These are phyloP conservation scores for Potamarius usumacintae DNA, from an alignment of 2,113 vertebrate genomes.

Conservation along the genomic window DNA sequence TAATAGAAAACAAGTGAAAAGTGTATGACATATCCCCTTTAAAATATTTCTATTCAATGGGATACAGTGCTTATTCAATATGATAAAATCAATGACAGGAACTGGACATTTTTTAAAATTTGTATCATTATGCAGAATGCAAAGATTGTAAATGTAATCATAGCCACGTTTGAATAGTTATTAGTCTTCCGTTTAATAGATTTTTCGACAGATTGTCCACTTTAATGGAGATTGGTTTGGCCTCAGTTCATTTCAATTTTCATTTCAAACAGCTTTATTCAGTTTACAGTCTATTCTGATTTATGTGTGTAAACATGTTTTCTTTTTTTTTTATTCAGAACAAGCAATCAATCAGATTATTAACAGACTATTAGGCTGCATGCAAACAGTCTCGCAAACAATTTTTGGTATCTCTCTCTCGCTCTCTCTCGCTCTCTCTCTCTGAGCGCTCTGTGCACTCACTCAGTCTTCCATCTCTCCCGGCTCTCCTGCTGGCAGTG, in stretches of 20 bases:
- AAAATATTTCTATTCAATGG: background rate
- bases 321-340: background rate
- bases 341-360: slow-evolving; percentile 8
- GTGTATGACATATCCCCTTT: no score
- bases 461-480: slow-evolving; percentile 46
- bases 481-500: slow-evolving; percentile 49
- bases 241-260: background rate
- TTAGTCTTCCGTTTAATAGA: slow-evolving; percentile 14
- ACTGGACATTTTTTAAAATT: background rate
- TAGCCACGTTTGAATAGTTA: background rate
- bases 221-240: slow-evolving; percentile 24
- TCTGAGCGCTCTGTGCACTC: slow-evolving; percentile 15
- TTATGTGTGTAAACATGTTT: background rate
- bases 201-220: slow-evolving; percentile 29
- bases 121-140: background rate
- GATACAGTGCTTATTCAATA: background rate
- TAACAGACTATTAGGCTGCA: background rate
- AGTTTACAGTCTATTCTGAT: slow-evolving; percentile 10
- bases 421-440: background rate
- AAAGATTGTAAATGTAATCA: background rate
- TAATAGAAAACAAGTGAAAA: no score
- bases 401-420: slow-evolving; percentile 23
- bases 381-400: background rate
- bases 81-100: background rate
- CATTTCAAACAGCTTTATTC: slow-evolving; percentile 4